Conservation (phyloP, 2,797 vertebrate genomes). For the Emydoidea blandingii region DNA sequence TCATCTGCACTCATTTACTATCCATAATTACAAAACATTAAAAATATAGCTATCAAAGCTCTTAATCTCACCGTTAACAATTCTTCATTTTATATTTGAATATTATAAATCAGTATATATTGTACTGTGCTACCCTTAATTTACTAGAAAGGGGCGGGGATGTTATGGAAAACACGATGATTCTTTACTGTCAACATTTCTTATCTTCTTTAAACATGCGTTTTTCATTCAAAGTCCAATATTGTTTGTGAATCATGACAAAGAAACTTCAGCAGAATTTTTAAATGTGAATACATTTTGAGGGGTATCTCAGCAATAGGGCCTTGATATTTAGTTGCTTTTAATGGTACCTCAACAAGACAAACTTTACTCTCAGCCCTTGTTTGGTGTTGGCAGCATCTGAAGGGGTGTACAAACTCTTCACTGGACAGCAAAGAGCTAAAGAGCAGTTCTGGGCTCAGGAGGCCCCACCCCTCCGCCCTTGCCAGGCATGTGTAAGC, state of each 20-base stretch:
- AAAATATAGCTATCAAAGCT: background rate
- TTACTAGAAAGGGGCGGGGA: background rate
- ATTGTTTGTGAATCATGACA: background rate
- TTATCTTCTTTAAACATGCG: background rate
- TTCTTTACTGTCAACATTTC: background rate
- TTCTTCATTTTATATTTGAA: background rate
- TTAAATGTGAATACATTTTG: background rate
- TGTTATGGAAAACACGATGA: background rate
- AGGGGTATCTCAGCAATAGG: too few relatives aligned
- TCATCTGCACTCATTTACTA: background rate
- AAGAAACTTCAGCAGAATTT: background rate
- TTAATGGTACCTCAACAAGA: background rate
- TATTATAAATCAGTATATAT: background rate
- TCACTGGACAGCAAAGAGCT: background rate
- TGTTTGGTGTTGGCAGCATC: background rate
- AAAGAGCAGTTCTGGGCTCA: background rate
- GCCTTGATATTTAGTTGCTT: background rate
- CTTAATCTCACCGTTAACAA: background rate
- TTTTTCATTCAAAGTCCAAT: background rate
- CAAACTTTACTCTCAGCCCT: background rate
- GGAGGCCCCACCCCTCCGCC: background rate
- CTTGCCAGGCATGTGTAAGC: background rate
- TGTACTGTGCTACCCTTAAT: background rate
- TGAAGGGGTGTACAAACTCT: background rate
- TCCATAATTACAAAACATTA: background rate